These are phyloP conservation scores for Graphium colonna DNA, from an alignment of 2,888 invertebrate genomes.

Conservation along the genomic window DNA sequence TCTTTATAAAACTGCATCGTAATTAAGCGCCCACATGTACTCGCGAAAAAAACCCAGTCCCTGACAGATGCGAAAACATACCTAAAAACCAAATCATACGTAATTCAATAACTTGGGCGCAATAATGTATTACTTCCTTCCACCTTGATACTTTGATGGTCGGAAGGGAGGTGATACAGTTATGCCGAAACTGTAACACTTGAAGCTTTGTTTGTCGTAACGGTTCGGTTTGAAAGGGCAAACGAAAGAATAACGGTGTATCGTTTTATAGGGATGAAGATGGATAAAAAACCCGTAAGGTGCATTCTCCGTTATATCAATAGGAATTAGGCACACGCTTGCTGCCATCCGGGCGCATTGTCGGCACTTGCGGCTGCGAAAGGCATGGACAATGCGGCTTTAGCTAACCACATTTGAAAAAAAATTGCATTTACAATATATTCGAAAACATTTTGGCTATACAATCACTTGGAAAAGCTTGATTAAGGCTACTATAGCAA, in stretches of 20 bases:
- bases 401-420: slow-evolving; percentile 5
- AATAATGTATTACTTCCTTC: slow-evolving; percentile 78
- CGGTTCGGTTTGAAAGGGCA: slow-evolving; percentile 58
- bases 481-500: too few species aligned
- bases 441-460: too few species aligned
- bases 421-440: background rate
- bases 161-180: slow-evolving; percentile 65
- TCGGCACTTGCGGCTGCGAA: slow-evolving; percentile 72
- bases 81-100: slow-evolving; percentile 65
- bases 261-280: slow-evolving; percentile 66
- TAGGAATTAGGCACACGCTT: slow-evolving; percentile 76
- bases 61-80: slow-evolving; percentile 72
- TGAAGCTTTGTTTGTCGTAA: slow-evolving; percentile 61
- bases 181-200: slow-evolving; percentile 75
- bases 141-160: too few species aligned
- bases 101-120: slow-evolving; percentile 79
- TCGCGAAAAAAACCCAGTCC: slow-evolving; percentile 48
- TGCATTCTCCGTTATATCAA: slow-evolving; percentile 75
- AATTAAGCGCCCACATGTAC: slow-evolving; percentile 77
- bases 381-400: slow-evolving; percentile 55
- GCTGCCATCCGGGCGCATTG: slow-evolving; percentile 55
- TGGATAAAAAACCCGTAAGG: slow-evolving; percentile 65
- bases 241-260: slow-evolving; percentile 61
- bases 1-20: slow-evolving; percentile 68
- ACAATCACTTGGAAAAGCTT: too few species aligned